Conservation (phyloP, 2,797 vertebrate genomes). For the Anisognathus igniventris region DNA sequence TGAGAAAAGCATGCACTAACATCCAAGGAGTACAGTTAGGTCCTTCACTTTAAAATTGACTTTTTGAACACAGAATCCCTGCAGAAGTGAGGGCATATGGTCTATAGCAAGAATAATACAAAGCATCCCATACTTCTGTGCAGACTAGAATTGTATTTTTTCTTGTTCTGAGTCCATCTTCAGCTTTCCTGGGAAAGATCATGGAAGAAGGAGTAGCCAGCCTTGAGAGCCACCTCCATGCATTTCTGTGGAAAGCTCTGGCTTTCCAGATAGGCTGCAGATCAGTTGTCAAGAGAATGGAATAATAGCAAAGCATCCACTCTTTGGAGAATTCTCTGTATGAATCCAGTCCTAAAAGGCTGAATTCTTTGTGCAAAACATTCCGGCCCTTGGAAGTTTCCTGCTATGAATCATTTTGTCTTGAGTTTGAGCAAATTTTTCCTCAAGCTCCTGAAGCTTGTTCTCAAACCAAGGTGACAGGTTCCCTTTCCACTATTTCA, state of each 20-base stretch:
- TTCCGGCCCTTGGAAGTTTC: background rate
- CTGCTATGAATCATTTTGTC: background rate
- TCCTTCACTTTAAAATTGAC: background rate
- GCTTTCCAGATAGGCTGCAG: background rate
- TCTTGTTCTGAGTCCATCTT: background rate
- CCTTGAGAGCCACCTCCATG: background rate
- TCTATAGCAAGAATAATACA: background rate
- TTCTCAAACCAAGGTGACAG: background rate
- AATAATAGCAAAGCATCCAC: background rate
- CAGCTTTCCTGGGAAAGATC: background rate
- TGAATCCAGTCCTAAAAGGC: background rate
- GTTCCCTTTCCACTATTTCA: background rate
- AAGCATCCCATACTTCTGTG: background rate
- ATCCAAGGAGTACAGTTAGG: background rate
- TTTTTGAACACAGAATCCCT: background rate
- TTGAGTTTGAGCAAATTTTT: background rate
- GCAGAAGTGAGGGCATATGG: background rate
- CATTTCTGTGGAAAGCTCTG: background rate
- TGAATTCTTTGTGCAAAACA: background rate
- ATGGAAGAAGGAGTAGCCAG: background rate
- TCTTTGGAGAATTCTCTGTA: background rate
- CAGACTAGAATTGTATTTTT: background rate
- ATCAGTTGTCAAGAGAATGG: background rate
- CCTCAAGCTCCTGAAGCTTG: background rate
- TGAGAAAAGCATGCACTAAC: background rate